Evolutionary conservation across 2,797 vertebrate genomes (phyloP).

Genomic region (Enteromius fasciolatus): DNA sequence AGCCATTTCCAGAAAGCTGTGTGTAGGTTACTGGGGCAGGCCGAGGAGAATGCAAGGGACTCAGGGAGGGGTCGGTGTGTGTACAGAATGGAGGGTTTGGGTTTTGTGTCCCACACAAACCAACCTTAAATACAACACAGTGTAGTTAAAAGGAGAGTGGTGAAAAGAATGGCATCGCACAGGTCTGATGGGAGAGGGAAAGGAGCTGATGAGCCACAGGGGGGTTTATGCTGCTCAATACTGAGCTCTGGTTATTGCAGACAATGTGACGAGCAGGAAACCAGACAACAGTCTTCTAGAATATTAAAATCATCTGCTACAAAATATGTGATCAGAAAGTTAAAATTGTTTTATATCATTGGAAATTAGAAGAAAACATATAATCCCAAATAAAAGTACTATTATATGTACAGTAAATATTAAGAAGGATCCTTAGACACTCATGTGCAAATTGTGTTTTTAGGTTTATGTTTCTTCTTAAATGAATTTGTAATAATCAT

Average conservation of each 20-base stretch:
- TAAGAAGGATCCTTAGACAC: no score
- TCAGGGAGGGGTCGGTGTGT: slow-evolving; percentile 69
- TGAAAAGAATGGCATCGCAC: slow-evolving; percentile 49
- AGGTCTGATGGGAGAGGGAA: slow-evolving; percentile 52
- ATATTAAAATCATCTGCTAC: slow-evolving; percentile 87
- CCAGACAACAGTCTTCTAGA: slow-evolving; percentile 71
- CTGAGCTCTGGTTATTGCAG: slow-evolving; percentile 73
- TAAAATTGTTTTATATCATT: no score
- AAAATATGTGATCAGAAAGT: slow-evolving; percentile 89
- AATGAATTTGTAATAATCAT: no score
- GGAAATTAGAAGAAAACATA: no score
- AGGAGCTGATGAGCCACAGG: slow-evolving; percentile 57
- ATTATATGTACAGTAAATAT: no score
- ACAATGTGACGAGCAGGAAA: slow-evolving; percentile 87
- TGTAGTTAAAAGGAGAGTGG: slow-evolving; percentile 47
- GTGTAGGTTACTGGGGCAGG: slow-evolving; percentile 77
- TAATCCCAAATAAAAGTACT: no score
- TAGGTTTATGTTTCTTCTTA: no score
- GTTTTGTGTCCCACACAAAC: slow-evolving; percentile 56
- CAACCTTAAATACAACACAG: slow-evolving; percentile 51
- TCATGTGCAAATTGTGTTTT: no score
- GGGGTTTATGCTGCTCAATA: slow-evolving; percentile 27
- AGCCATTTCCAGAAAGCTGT: slow-evolving; percentile 86
- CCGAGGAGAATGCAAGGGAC: slow-evolving; percentile 44
- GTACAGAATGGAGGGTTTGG: slow-evolving; percentile 41